phyloP scores from a whole-genome alignment of 2,113 vertebrate genomes.

The Himantopus leucocephalus region DNA sequence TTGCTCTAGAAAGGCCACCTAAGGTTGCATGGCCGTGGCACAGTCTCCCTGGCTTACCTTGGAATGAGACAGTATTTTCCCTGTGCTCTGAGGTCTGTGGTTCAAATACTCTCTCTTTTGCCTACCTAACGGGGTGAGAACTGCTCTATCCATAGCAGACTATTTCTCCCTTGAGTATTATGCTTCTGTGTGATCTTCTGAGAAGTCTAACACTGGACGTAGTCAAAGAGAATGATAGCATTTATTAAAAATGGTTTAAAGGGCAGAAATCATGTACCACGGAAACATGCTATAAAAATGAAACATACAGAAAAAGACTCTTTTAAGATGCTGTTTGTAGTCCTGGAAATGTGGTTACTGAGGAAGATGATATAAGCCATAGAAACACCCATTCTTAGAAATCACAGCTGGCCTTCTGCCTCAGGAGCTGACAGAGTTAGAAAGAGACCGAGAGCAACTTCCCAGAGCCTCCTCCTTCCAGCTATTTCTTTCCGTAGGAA shows the following conservation, averaged over 20 bases:
- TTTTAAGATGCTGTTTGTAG: constrained; percentile 29
- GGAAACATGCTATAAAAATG: constrained; percentile 37
- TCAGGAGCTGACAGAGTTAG: neutral
- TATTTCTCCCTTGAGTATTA: constrained; percentile 39
- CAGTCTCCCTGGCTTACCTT: constrained; percentile 22
- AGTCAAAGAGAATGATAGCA: constrained; percentile 49
- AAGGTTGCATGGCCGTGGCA: constrained; percentile 24
- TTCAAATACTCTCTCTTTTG: constrained; percentile 35
- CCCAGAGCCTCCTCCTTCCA: neutral
- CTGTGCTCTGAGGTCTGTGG: constrained; percentile 55
- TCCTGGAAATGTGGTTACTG: neutral
- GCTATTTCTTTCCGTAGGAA: neutral
- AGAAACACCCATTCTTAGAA: constrained; percentile 45
- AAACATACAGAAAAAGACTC: constrained; percentile 24
- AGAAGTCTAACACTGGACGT: constrained; percentile 13
- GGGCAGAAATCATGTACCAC: neutral
- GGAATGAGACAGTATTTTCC: constrained; percentile 47
- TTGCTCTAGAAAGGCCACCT: constrained; percentile 28
- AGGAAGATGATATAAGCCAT: constrained; percentile 1
- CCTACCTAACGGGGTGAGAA: constrained; percentile 44
- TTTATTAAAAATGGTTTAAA: constrained; percentile 44
- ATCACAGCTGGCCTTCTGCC: neutral
- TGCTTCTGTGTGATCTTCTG: constrained; percentile 39
- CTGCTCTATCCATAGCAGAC: neutral
- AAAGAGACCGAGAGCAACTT: neutral